A percentile compares a stretch with the other conserved stretches of the same genome.
phyloP scores from a whole-genome alignment of 2,797 vertebrate genomes.

The Pseudopleuronectes americanus region DNA sequence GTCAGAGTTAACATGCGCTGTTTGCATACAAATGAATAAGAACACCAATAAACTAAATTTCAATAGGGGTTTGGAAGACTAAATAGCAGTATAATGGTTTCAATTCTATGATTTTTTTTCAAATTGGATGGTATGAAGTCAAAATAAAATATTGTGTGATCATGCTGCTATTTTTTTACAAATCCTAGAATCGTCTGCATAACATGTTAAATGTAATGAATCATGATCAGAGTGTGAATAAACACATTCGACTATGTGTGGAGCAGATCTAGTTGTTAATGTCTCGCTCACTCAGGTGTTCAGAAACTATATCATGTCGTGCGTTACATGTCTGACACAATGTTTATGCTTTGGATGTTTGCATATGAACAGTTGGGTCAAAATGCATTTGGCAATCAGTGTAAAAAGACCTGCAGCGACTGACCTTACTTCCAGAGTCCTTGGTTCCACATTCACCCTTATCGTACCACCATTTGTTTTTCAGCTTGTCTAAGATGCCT shows the following conservation, averaged over 20 bases:
- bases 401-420: conserved; percentile 97
- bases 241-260: conserved; percentile 54
- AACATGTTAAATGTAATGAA: conserved; percentile 56
- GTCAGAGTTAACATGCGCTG: neutral
- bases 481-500: conserved; percentile 98
- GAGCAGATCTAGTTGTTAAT: conserved; percentile 15
- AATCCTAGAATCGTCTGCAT: conserved; percentile 30
- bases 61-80: conserved; percentile 72
- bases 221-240: conserved; percentile 50
- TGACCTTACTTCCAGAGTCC: conserved; percentile 99
- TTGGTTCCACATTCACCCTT: conserved; percentile 99
- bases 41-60: conserved; percentile 77
- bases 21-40: conserved; percentile 73
- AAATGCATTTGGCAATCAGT: conserved; percentile 94
- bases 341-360: conserved; percentile 75
- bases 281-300: conserved; percentile 28
- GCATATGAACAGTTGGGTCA: conserved; percentile 91
- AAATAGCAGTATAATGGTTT: conserved; percentile 84
- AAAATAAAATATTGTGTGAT: conserved; percentile 54
- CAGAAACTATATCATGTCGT: conserved; percentile 41
- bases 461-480: conserved; percentile 99
- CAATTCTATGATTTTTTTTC: conserved; percentile 64
- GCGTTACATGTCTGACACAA: conserved; percentile 45
- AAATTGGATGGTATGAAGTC: conserved; percentile 64
- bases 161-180: conserved; percentile 68